These are phyloP conservation scores for Parelbella ahira DNA, from an alignment of 2,888 invertebrate species.

Conservation along the genomic window DNA sequence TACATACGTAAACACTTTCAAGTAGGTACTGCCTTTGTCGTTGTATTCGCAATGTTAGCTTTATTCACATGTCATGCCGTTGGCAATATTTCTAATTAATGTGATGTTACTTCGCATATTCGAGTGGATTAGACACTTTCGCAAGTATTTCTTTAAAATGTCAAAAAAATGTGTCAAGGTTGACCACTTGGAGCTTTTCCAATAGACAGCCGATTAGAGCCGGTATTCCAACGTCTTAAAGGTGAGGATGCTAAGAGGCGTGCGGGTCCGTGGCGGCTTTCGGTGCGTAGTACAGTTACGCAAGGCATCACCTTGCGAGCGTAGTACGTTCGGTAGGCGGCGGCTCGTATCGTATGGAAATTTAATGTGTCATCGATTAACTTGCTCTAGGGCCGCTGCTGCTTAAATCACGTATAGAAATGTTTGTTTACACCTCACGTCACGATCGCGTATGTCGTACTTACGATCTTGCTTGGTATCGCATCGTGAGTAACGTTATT, in stretches of 20 bases:
- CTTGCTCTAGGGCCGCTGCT: constrained; percentile 22
- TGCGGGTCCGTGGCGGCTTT: too few species aligned
- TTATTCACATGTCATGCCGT: too few species aligned
- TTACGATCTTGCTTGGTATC: too few species aligned
- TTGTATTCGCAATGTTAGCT: too few species aligned
- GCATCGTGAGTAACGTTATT: too few species aligned
- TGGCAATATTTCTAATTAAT: neutral
- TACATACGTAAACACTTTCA: too few species aligned
- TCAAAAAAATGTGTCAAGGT: constrained; percentile 21
- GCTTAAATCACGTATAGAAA: constrained; percentile 34
- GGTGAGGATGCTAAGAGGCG: too few species aligned
- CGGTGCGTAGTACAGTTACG: too few species aligned
- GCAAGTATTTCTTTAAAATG: constrained; percentile 16
- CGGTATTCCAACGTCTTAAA: too few species aligned
- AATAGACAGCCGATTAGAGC: neutral
- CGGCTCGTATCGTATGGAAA: constrained; percentile 13
- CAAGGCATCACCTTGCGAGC: constrained; percentile 9
- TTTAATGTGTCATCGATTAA: constrained; percentile 21
- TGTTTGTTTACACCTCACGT: constrained; percentile 24
- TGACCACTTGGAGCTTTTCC: constrained; percentile 17
- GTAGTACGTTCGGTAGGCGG: constrained; percentile 1
- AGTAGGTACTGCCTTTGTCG: too few species aligned
- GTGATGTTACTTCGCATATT: constrained; percentile 12
- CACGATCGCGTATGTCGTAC: too few species aligned
- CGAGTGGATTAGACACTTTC: constrained; percentile 14